Conservation (phyloP, 1,140 invertebrate species). For the Calliphora vicina region DNA sequence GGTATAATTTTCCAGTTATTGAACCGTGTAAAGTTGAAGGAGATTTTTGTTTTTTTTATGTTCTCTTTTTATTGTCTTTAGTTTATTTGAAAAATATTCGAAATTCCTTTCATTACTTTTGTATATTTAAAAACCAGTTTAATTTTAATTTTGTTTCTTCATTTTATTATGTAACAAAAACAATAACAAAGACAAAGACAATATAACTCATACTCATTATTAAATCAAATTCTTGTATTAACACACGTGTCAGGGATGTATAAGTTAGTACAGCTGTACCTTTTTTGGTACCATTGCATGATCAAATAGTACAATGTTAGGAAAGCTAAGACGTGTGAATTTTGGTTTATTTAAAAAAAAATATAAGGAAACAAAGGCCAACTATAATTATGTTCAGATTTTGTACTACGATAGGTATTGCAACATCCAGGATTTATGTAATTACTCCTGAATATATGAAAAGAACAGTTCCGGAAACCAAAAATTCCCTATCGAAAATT, state of each 20-base stretch:
- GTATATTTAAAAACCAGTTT: slow-evolving; percentile 2
- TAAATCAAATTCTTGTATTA: background rate
- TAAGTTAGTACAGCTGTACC: no score
- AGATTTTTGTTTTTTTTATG: background rate
- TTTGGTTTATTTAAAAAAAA: no score
- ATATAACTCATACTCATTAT: background rate
- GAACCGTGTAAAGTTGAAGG: background rate
- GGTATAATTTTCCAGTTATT: background rate
- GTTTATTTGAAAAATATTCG: background rate
- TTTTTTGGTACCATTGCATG: no score
- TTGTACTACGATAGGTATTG: no score
- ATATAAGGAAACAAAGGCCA: no score
- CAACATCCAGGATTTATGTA: no score
- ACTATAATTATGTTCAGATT: no score
- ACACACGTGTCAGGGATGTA: background rate
- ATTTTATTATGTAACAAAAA: background rate
- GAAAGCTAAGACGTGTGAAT: no score
- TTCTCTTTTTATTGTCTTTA: background rate
- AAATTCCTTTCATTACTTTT: background rate
- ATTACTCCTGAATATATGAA: no score
- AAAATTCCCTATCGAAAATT: no score
- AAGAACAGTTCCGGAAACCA: no score
- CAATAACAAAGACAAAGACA: background rate
- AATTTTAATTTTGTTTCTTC: background rate
- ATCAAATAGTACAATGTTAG: no score